These are phyloP conservation scores for Vespertilio murinus DNA, from an alignment of 2,797 vertebrate species.

Conservation along the genomic window DNA sequence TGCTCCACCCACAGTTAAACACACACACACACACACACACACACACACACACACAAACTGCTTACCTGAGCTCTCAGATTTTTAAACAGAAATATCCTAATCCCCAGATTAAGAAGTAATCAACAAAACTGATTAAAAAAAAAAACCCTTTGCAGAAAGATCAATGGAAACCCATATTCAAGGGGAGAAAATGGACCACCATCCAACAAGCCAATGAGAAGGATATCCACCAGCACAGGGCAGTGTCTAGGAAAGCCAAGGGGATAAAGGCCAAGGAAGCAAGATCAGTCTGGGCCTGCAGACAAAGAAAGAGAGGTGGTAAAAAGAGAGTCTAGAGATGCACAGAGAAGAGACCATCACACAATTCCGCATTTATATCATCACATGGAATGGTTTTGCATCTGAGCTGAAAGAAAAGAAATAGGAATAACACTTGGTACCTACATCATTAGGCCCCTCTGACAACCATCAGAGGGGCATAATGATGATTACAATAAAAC, in stretches of 20 bases:
- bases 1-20: neutral
- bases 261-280: conserved; percentile 91
- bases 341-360: conserved; percentile 68
- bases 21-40: neutral
- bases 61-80: conserved; percentile 68
- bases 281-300: conserved; percentile 90
- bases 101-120: conserved; percentile 51
- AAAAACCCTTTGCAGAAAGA: conserved; percentile 67
- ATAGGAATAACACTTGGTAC: neutral
- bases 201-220: conserved; percentile 83
- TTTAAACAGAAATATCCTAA: conserved; percentile 53
- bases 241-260: conserved; percentile 92
- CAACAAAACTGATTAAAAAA: conserved; percentile 44
- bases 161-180: conserved; percentile 54
- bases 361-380: conserved; percentile 41
- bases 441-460: neutral
- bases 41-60: neutral
- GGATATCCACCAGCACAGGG: conserved; percentile 92
- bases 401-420: conserved; percentile 48
- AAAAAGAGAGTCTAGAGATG: conserved; percentile 81
- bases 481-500: too few relatives aligned
- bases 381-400: conserved; percentile 23
- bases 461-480: conserved; percentile 24
- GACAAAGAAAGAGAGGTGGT: conserved; percentile 85
- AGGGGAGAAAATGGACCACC: conserved; percentile 71